Conservation (phyloP, 1,140 invertebrate genomes). For the Cyphomyrmex costatus region DNA sequence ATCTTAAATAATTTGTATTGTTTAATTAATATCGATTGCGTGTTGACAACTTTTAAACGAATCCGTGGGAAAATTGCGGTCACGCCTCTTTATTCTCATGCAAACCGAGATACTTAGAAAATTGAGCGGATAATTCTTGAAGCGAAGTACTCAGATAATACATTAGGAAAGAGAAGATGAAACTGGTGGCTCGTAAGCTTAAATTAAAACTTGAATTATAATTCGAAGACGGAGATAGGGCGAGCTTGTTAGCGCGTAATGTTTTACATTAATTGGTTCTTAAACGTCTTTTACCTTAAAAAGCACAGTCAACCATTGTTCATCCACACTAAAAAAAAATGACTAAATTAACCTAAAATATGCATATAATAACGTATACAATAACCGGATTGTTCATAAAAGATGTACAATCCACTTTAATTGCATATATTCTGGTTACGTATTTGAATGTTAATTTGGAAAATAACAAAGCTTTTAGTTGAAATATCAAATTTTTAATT, state of each 20-base stretch:
- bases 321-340: no score
- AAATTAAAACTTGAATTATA: conserved; percentile 51
- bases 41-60: neutral
- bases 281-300: neutral
- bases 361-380: no score
- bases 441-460: no score
- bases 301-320: neutral
- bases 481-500: no score
- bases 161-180: neutral
- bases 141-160: conserved; percentile 18
- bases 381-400: no score
- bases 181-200: conserved; percentile 12
- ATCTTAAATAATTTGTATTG: neutral
- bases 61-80: neutral
- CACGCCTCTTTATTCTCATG: neutral
- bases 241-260: conserved; percentile 16
- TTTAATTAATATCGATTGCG: neutral
- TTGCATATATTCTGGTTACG: no score
- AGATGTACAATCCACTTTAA: no score
- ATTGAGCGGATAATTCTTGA: conserved; percentile 20
- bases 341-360: no score
- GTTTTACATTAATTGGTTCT: conserved; percentile 4
- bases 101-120: conserved; percentile 13
- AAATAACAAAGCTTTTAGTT: no score
- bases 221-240: conserved; percentile 2